Evolutionary conservation across 1,140 invertebrate genomes (phyloP).

Genomic region (Watersipora subatra): DNA sequence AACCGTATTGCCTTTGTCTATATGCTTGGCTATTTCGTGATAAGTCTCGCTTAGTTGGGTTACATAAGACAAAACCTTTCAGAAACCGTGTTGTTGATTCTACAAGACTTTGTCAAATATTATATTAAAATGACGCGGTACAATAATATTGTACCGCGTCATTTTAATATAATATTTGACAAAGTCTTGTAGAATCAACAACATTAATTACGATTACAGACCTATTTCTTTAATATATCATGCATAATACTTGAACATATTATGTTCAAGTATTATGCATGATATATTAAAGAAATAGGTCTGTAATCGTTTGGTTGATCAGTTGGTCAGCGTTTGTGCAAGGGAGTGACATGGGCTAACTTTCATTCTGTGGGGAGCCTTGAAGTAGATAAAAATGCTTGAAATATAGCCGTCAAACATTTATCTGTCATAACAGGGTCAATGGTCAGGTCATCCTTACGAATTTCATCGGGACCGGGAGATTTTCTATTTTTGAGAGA

Average conservation of each 20-base stretch:
- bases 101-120: slow-evolving; percentile 7
- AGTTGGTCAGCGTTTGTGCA: not conserved
- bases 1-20: not conserved
- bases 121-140: slow-evolving; percentile 7
- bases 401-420: not conserved
- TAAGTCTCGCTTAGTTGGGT: slow-evolving; percentile 6
- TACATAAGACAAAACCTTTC: slow-evolving; percentile 8
- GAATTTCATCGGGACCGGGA: not conserved
- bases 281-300: slow-evolving; percentile 11
- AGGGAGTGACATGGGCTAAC: not conserved
- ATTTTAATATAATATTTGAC: slow-evolving; percentile 6
- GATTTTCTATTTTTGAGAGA: not conserved
- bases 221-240: slow-evolving; percentile 12
- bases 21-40: not conserved
- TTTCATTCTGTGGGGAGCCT: not conserved
- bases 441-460: not conserved
- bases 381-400: not conserved
- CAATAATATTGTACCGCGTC: slow-evolving; percentile 6
- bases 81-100: slow-evolving; percentile 9
- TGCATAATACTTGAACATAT: slow-evolving; percentile 9
- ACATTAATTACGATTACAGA: slow-evolving; percentile 11
- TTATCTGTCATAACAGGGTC: not conserved
- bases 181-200: slow-evolving; percentile 8
- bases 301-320: slow-evolving; percentile 6
- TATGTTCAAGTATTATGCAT: slow-evolving; percentile 10